Percentiles rank a stretch among this genome's conserved stretches.
These are phyloP conservation scores for Australoheros scitulus DNA, from an alignment of 2,113 vertebrate species.

Conservation along the genomic window DNA sequence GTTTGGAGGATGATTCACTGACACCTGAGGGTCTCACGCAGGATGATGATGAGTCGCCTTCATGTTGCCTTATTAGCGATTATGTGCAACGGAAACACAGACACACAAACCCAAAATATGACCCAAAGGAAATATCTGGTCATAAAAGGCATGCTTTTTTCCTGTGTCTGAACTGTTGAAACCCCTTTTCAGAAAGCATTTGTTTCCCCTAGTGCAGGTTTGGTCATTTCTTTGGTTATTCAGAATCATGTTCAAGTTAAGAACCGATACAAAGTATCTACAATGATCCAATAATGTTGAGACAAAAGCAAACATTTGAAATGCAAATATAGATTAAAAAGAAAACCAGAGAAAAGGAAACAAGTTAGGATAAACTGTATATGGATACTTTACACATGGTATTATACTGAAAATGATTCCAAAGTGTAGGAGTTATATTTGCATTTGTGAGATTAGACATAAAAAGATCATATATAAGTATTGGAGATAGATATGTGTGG, in stretches of 20 bases:
- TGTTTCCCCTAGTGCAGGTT: not conserved
- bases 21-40: constrained; percentile 53
- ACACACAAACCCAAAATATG: not conserved
- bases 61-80: constrained; percentile 21
- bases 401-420: not conserved
- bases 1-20: constrained; percentile 60
- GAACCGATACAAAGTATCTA: not conserved
- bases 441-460: not conserved
- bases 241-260: not conserved
- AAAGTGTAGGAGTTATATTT: not conserved
- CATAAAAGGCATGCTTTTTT: not conserved
- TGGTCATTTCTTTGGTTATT: not conserved
- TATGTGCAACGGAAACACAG: not conserved
- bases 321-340: not conserved
- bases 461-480: not conserved
- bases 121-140: not conserved
- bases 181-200: not conserved
- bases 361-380: not conserved
- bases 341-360: not conserved
- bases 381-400: not conserved
- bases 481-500: not conserved
- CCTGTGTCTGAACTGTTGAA: not conserved
- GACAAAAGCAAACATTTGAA: not conserved
- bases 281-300: not conserved
- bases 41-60: constrained; percentile 20